Conservation (phyloP, 2,113 vertebrate species). For the Oryctolagus cuniculus region mOryCun1.1 NC_091445.1:12820501-12821000, state of each 20-base stretch:
- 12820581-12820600: not conserved
- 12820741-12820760: not conserved
- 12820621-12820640: not conserved
- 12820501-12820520: not conserved
- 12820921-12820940: not conserved
- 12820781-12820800: not conserved
- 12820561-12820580: not conserved
- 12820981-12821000: too few relatives aligned
- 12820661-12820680: not conserved
- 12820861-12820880: constrained; percentile 9
- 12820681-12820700: not conserved
- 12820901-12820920: not conserved
- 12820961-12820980: not conserved
- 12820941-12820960: not conserved
- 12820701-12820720: not conserved
- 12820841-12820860: constrained; percentile 41
- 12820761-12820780: not conserved
- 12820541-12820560: not conserved
- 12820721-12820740: constrained; percentile 20
- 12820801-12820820: constrained; percentile 1
- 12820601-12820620: constrained; percentile 27
- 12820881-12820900: constrained; percentile 22
- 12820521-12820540: constrained; percentile 8
- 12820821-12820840: not conserved
- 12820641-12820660: not conserved